Evolutionary conservation across 2,797 vertebrate species (phyloP), one percentile per base, ranked within the genome.

Genomic region (Labeo calbasu): DNA sequence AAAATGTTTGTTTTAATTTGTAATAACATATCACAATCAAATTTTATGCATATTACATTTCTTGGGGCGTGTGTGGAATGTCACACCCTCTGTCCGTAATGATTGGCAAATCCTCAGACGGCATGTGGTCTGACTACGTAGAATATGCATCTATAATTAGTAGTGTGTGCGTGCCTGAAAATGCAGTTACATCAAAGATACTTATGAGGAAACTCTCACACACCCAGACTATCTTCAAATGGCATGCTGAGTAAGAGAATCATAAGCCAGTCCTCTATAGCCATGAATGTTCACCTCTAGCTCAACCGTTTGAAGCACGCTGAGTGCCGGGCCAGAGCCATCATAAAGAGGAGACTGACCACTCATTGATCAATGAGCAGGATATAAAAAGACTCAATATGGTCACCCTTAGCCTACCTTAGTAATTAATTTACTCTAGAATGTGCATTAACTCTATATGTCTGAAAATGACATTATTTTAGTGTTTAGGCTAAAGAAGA

Each of bases 131-230:
- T 72, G 21, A 48, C 23, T 71, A 71, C 61, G 14, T 51, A 23
- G 25, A 84, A 61, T 77, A 61, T 84, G 65, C 1, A 4, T 40
- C 75, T 84, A 51, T 79, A 78, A 50, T 78, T 84, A 78, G 75
- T 51, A 32, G 0, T 50, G 63, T 69, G 63, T 32, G 32, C 36
- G 53, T 10, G 2, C 40, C 50, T 70, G 19, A 83, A 68, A n/a
- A 82, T 63, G 55, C 57, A 63, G 46, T 43, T 57, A 71, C 17
- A 50, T 25, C 43, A 69, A 63, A 72, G 55, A 32, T 59, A 25
- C 32, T 71, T 61, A 11, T 55, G 63, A 51, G 46, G 25, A 66
- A 79, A 68, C 76, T 25, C 75, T 77, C 5, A 40, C 19, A 36
- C 28, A 69, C 63, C 55, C 48, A 51, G 10, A n/a, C 48, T 40